phyloP scores from a whole-genome alignment of 1,140 invertebrate genomes.

The Anastrepha ludens region DNA sequence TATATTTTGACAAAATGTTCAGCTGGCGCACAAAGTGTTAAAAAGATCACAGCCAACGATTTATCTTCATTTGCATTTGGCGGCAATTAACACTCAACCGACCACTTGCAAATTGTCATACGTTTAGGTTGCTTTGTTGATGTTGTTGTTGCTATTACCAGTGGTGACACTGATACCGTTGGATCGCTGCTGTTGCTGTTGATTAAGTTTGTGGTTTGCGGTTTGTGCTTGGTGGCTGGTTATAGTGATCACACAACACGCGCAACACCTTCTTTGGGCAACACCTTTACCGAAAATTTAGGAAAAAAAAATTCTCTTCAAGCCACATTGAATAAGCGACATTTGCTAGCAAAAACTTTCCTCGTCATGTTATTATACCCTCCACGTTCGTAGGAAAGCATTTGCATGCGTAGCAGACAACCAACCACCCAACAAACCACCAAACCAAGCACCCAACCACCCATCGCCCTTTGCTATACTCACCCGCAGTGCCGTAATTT shows the following conservation, averaged over 20 bases:
- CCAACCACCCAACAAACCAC: too few relatives aligned
- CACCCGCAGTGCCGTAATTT: neutral
- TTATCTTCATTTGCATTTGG: constrained; percentile 73
- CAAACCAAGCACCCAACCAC: neutral
- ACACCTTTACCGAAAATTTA: neutral
- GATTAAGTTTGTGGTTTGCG: neutral
- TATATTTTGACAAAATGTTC: constrained; percentile 22
- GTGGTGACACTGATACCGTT: neutral
- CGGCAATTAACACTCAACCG: constrained; percentile 34
- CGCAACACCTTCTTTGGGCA: neutral
- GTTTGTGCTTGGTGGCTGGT: neutral
- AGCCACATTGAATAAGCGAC: neutral
- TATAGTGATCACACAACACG: neutral
- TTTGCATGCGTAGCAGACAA: neutral
- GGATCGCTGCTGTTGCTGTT: neutral
- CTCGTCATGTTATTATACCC: neutral
- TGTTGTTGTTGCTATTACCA: neutral
- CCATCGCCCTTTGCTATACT: neutral
- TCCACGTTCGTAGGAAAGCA: neutral
- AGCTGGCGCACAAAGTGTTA: constrained; percentile 66
- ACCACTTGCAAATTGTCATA: constrained; percentile 14
- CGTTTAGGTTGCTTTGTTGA: neutral
- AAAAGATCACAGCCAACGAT: constrained; percentile 72
- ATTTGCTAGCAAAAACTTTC: neutral
- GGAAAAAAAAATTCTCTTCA: neutral